phyloP scores from a whole-genome alignment of 2,797 vertebrate species.

The Sardinella longiceps region DNA sequence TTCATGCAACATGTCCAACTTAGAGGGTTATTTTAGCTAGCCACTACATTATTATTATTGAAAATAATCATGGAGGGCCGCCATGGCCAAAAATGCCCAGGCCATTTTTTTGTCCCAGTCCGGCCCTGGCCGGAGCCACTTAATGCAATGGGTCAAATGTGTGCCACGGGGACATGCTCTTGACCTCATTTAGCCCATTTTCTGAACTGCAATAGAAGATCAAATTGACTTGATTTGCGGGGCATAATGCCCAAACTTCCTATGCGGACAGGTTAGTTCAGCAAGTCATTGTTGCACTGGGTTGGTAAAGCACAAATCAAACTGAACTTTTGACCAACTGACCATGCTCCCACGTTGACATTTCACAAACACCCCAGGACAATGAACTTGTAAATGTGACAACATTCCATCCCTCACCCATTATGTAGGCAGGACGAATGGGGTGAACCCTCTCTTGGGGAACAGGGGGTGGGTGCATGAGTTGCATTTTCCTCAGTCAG shows the following conservation, averaged over 20 bases:
- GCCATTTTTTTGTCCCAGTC: too few relatives aligned
- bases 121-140: too few relatives aligned
- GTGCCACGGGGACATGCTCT: background rate
- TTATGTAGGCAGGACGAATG: conserved; percentile 61
- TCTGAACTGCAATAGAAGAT: background rate
- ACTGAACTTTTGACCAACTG: conserved; percentile 61
- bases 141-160: background rate
- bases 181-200: background rate
- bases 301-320: conserved; percentile 31
- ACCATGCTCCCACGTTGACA: conserved; percentile 65
- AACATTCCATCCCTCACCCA: conserved; percentile 68
- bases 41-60: too few relatives aligned
- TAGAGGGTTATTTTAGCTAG: too few relatives aligned
- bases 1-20: too few relatives aligned
- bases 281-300: conserved; percentile 31
- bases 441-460: conserved; percentile 43
- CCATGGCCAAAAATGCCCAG: too few relatives aligned
- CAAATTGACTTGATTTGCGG: background rate
- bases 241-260: background rate
- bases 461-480: conserved; percentile 12
- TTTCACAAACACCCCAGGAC: conserved; percentile 65
- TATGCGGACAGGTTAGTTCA: conserved; percentile 27
- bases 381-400: conserved; percentile 62
- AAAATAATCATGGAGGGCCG: too few relatives aligned
- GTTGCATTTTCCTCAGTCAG: conserved; percentile 19